Evolutionary conservation across 2,113 vertebrate genomes (phyloP).

Genomic region (Hirundichthys speculiger): DNA sequence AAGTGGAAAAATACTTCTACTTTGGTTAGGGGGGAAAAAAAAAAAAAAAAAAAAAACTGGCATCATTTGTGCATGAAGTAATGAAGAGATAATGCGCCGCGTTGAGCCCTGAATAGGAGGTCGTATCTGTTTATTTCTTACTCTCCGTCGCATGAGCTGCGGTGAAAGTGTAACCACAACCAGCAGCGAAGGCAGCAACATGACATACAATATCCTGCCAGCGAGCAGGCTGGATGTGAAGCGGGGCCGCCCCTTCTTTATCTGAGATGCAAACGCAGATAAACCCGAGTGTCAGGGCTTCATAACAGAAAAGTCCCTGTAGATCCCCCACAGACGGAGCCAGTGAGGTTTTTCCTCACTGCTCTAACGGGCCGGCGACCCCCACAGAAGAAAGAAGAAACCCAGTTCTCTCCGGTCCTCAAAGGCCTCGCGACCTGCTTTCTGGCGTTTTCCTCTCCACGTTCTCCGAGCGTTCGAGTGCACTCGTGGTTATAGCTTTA

Average conservation of each 20-base stretch:
- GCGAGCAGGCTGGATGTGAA: slow-evolving; percentile 29
- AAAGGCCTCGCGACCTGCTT: slow-evolving; percentile 24
- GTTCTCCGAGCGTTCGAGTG: slow-evolving; percentile 36
- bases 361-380: slow-evolving; percentile 50
- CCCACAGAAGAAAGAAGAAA: slow-evolving; percentile 19
- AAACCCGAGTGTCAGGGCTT: slow-evolving; percentile 39
- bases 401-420: slow-evolving; percentile 15
- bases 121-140: slow-evolving; percentile 13
- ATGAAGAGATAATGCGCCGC: neutral
- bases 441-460: slow-evolving; percentile 20
- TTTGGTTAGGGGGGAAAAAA: neutral
- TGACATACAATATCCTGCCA: slow-evolving; percentile 68
- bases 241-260: slow-evolving; percentile 39
- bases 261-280: slow-evolving; percentile 47
- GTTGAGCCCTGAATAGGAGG: slow-evolving; percentile 7
- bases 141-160: slow-evolving; percentile 20
- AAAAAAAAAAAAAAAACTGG: neutral
- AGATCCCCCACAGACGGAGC: slow-evolving; percentile 53
- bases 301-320: slow-evolving; percentile 54
- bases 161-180: slow-evolving; percentile 47
- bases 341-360: slow-evolving; percentile 30
- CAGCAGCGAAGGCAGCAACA: slow-evolving; percentile 9
- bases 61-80: slow-evolving; percentile 8
- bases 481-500: slow-evolving; percentile 40
- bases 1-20: slow-evolving; percentile 14